These are phyloP conservation scores for Ibidorhyncha struthersii DNA, from an alignment of 2,113 vertebrate genomes.

Conservation along the genomic window DNA sequence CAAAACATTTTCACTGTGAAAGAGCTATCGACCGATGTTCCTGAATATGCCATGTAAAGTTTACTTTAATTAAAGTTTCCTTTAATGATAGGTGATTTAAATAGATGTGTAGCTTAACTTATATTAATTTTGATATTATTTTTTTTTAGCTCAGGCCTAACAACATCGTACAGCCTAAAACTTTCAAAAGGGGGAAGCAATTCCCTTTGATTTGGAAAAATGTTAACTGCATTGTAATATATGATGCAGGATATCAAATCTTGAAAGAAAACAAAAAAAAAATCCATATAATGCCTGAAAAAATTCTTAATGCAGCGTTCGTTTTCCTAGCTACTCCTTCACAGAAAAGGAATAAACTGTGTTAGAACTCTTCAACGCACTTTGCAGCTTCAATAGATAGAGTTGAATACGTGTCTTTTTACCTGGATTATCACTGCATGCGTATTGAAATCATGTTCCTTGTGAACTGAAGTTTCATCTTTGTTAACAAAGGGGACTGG, in stretches of 20 bases:
- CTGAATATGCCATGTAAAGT: background rate
- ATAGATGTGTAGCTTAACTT: background rate
- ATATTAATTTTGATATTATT: background rate
- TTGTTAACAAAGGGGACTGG: background rate
- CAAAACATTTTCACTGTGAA: background rate
- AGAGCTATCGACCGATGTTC: background rate
- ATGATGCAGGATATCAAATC: background rate
- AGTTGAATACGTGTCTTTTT: background rate
- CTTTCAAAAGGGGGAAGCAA: background rate
- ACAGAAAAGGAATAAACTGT: background rate
- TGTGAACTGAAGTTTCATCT: conserved; percentile 12
- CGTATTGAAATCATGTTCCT: conserved; percentile 2
- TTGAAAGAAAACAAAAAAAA: background rate
- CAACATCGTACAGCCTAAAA: background rate
- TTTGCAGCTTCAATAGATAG: background rate
- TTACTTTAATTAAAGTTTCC: background rate
- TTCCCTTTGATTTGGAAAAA: background rate
- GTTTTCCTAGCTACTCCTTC: background rate
- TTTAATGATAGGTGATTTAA: background rate
- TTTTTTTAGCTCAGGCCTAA: background rate
- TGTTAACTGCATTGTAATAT: background rate
- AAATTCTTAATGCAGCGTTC: background rate
- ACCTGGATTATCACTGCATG: background rate
- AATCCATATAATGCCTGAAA: background rate
- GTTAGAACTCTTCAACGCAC: background rate